These are phyloP conservation scores for Coelinius sp. DNA, from an alignment of 2,888 invertebrate genomes.

Conservation along the genomic window DNA sequence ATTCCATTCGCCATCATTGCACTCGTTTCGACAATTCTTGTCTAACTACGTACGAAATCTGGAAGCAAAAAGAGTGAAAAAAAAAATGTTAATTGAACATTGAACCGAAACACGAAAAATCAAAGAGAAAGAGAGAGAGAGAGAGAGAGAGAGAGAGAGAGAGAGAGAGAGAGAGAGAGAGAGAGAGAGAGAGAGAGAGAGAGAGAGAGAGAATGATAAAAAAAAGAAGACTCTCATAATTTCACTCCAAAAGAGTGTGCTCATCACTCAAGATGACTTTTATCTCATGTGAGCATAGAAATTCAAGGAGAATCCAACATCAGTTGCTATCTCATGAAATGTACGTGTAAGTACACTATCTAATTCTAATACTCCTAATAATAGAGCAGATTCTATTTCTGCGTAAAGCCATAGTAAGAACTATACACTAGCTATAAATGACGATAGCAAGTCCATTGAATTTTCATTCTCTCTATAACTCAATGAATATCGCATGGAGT, in stretches of 20 bases:
- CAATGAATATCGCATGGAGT: neutral
- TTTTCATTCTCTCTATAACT: neutral
- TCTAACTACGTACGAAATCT: conserved; percentile 68
- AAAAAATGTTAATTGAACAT: neutral
- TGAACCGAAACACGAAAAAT: neutral
- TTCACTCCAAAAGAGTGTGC: neutral
- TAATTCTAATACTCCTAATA: conserved; percentile 39
- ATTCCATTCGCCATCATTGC: conserved; percentile 87
- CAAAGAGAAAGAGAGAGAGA: neutral
- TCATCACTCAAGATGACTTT: neutral
- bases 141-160: neutral
- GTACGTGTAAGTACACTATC: conserved; percentile 14
- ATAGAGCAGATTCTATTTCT: conserved; percentile 24
- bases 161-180: neutral
- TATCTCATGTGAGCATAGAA: neutral
- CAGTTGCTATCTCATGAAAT: conserved; percentile 12
- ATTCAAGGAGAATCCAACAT: neutral
- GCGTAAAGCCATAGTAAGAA: conserved; percentile 24
- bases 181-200: too few species aligned
- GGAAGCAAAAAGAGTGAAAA: conserved; percentile 50
- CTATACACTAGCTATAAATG: conserved; percentile 17
- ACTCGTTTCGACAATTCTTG: conserved; percentile 55
- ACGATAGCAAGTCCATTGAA: neutral
- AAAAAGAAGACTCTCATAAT: neutral
- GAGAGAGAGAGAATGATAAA: neutral